phyloP scores from a whole-genome alignment of 2,888 invertebrate species.

The Saturnia pavonia region DNA sequence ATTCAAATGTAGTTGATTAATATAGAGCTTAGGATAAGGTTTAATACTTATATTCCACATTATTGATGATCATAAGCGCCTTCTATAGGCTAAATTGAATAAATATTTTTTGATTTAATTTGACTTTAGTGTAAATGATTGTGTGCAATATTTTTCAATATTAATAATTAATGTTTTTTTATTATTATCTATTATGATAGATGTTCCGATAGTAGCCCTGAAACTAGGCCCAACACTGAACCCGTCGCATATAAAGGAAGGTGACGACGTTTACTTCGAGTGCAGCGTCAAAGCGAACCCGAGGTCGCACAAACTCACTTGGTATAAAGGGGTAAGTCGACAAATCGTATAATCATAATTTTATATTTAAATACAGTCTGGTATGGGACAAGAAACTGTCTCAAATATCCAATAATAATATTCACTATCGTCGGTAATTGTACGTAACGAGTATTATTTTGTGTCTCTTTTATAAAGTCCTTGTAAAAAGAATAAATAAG shows the following conservation, averaged over 20 bases:
- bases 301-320: constrained; percentile 89
- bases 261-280: constrained; percentile 95
- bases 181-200: constrained; percentile 80
- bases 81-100: too few relatives aligned
- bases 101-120: too few relatives aligned
- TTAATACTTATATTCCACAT: too few relatives aligned
- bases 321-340: constrained; percentile 87
- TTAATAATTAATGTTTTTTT: not conserved
- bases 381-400: not conserved
- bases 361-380: not conserved
- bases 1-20: too few relatives aligned
- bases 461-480: constrained; percentile 7
- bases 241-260: constrained; percentile 90
- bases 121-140: too few relatives aligned
- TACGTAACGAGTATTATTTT: not conserved
- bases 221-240: constrained; percentile 92
- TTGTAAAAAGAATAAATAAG: constrained; percentile 1
- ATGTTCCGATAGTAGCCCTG: constrained; percentile 90
- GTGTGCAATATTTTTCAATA: too few relatives aligned
- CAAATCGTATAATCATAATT: not conserved
- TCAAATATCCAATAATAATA: not conserved
- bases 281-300: constrained; percentile 95
- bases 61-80: too few relatives aligned
- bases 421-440: not conserved
- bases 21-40: too few relatives aligned